Conservation (phyloP, 1,140 invertebrate genomes). For the Lethocerus indicus region DNA sequence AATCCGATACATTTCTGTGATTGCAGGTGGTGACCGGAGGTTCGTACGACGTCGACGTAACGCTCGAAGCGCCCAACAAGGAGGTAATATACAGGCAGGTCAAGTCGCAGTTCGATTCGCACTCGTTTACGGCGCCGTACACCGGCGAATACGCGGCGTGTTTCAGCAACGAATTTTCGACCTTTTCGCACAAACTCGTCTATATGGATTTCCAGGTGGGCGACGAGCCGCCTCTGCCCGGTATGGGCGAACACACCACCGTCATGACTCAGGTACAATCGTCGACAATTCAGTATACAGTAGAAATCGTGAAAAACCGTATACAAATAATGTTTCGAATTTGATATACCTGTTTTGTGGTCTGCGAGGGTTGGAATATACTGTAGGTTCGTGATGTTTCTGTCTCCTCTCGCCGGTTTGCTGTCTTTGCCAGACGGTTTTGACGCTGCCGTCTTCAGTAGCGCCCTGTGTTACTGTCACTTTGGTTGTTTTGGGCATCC, state of each 20-base stretch:
- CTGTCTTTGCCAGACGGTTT: no score
- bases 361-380: no score
- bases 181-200: constrained; percentile 98
- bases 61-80: constrained; percentile 72
- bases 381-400: no score
- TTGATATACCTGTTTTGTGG: no score
- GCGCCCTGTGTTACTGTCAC: no score
- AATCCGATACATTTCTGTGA: neutral
- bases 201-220: constrained; percentile 98
- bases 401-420: no score
- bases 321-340: no score
- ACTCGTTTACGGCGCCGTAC: constrained; percentile 61
- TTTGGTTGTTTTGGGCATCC: no score
- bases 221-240: constrained; percentile 71
- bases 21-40: constrained; percentile 93
- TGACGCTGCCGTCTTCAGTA: no score
- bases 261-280: constrained; percentile 91
- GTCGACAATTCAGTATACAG: no score
- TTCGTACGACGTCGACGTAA: constrained; percentile 96
- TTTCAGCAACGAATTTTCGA: constrained; percentile 99
- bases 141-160: constrained; percentile 75
- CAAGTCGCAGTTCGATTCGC: constrained; percentile 88
- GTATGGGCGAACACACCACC: constrained; percentile 74
- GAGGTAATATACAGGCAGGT: constrained; percentile 83
- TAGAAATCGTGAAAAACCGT: no score